Conservation (phyloP, 2,113 vertebrate species). For the Dromaius novaehollandiae region DNA sequence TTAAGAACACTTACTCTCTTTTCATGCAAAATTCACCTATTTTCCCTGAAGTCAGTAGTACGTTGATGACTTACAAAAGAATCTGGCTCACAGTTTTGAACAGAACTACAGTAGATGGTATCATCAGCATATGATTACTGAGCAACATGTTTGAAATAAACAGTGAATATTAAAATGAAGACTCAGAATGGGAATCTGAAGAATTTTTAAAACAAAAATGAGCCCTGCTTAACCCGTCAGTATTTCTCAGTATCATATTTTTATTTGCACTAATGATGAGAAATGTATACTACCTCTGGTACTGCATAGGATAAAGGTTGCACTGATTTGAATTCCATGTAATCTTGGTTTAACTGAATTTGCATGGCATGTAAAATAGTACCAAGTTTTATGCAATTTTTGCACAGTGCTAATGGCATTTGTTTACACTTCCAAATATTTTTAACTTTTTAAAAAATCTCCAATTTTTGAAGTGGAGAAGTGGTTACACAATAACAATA, state of each 20-base stretch:
- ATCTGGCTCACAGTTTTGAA: not conserved
- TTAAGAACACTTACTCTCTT: not conserved
- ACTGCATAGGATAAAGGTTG: not conserved
- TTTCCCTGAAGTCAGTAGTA: rapidly evolving
- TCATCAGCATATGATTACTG: not conserved
- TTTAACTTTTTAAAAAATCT: not conserved
- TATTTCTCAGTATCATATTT: not conserved
- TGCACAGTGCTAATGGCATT: not conserved
- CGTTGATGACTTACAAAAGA: not conserved
- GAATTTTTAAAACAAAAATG: not conserved
- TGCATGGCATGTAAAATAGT: not conserved
- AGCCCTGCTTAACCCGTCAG: not conserved
- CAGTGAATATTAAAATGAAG: not conserved
- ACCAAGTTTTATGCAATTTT: not conserved
- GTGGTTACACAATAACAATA: too few relatives aligned
- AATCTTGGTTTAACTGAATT: not conserved
- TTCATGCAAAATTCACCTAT: not conserved
- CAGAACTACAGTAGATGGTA: not conserved
- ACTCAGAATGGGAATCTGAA: not conserved
- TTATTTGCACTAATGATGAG: not conserved
- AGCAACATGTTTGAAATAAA: not conserved
- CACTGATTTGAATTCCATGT: not conserved
- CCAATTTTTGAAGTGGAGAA: not conserved
- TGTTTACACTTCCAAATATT: not conserved
- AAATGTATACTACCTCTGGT: not conserved